A percentile compares a stretch with the other conserved stretches of the same genome.
phyloP scores from a whole-genome alignment of 2,888 invertebrate genomes.

The Meghimatium bilineatum region DNA sequence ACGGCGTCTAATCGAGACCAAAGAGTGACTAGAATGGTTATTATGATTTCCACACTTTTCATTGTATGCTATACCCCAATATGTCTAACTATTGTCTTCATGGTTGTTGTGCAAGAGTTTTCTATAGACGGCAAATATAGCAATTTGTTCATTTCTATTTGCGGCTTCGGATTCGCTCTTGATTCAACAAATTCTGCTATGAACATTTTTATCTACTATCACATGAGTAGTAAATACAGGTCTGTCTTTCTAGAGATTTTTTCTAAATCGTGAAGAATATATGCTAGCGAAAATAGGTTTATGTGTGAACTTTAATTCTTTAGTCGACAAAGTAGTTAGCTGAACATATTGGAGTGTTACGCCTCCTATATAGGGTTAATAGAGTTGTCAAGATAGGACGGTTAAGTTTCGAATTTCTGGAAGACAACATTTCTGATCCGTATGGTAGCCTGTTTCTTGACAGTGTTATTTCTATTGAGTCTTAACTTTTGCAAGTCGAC shows the following conservation, averaged over 20 bases:
- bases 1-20: not conserved
- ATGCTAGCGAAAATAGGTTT: not conserved
- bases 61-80: constrained; percentile 1
- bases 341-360: too few relatives aligned
- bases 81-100: not conserved
- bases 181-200: constrained; percentile 19
- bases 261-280: not conserved
- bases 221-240: constrained; percentile 25
- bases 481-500: too few relatives aligned
- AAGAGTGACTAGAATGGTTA: constrained; percentile 5
- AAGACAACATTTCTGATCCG: too few relatives aligned
- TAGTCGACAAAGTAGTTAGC: too few relatives aligned
- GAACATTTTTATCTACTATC: constrained; percentile 25
- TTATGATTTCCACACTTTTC: constrained; percentile 5
- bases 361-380: too few relatives aligned
- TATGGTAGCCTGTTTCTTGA: too few relatives aligned
- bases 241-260: not conserved
- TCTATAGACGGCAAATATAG: not conserved
- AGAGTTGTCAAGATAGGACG: too few relatives aligned
- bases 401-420: too few relatives aligned
- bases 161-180: not conserved
- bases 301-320: too few relatives aligned
- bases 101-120: constrained; percentile 11
- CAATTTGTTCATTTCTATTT: not conserved
- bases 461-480: too few relatives aligned